Evolutionary conservation across 2,113 vertebrate species (phyloP).

Genomic region (Tapirus terrestris): DNA sequence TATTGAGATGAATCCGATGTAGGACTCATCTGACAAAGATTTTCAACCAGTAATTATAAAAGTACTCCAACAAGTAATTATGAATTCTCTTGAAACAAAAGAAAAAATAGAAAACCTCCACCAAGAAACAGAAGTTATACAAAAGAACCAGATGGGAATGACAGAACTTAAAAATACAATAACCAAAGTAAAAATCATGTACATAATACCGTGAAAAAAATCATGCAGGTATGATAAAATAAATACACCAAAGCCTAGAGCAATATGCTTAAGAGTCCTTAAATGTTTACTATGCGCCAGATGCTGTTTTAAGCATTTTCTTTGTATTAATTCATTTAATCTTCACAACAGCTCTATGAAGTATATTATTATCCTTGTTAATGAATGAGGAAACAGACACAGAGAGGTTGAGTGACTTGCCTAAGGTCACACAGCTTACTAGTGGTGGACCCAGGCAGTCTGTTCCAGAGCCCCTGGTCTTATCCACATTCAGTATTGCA

Average conservation of each 20-base stretch:
- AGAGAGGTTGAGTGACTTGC: too few species aligned
- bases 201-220: background rate
- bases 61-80: background rate
- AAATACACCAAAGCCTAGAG: background rate
- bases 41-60: background rate
- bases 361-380: too few species aligned
- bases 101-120: background rate
- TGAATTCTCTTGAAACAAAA: background rate
- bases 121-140: background rate
- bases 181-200: background rate
- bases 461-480: background rate
- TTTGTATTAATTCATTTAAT: background rate
- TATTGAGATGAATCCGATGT: background rate
- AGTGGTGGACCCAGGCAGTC: background rate
- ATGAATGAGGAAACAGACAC: too few species aligned
- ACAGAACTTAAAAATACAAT: background rate
- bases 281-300: background rate
- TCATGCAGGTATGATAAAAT: background rate
- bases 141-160: background rate
- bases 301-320: background rate
- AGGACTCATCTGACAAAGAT: background rate
- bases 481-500: background rate
- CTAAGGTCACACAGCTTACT: background rate
- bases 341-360: too few species aligned
- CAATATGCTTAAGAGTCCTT: background rate